These are phyloP conservation scores for Chrysolina americana DNA, from an alignment of 2,888 invertebrate genomes.

Conservation along the genomic window DNA sequence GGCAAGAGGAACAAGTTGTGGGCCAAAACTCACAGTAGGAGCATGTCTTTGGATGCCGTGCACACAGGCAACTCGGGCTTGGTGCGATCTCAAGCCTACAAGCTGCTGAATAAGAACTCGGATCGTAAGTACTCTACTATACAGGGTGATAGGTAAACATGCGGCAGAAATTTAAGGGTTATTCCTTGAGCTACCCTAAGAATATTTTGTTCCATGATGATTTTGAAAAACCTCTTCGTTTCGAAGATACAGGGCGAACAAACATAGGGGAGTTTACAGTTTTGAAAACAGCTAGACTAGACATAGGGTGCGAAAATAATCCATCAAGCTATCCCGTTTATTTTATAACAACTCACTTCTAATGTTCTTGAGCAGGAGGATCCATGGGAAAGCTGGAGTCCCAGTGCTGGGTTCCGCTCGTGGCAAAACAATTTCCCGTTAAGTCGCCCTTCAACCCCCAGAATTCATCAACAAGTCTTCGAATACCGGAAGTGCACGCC, in stretches of 20 bases:
- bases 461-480: conserved; percentile 54
- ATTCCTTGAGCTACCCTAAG: no score
- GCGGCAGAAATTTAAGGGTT: no score
- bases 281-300: no score
- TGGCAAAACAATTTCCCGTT: conserved; percentile 81
- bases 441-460: conserved; percentile 76
- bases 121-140: conserved; percentile 44
- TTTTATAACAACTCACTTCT: no score
- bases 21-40: conserved; percentile 75
- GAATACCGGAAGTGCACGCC: conserved; percentile 56
- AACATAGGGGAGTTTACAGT: no score
- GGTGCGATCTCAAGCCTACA: conserved; percentile 79
- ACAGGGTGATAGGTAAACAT: no score
- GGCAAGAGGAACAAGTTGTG: conserved; percentile 66
- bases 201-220: no score
- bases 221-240: no score
- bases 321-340: no score
- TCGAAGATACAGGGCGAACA: no score
- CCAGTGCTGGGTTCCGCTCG: conserved; percentile 79
- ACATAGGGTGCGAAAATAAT: no score
- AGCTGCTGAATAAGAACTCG: conserved; percentile 65
- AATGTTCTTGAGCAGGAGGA: no score
- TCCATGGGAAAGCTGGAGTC: conserved; percentile 70
- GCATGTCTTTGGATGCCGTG: conserved; percentile 84
- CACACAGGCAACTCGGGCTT: conserved; percentile 84